These are phyloP conservation scores for Leucoptera coffeella DNA, from an alignment of 2,888 invertebrate genomes.

Conservation along the genomic window DNA sequence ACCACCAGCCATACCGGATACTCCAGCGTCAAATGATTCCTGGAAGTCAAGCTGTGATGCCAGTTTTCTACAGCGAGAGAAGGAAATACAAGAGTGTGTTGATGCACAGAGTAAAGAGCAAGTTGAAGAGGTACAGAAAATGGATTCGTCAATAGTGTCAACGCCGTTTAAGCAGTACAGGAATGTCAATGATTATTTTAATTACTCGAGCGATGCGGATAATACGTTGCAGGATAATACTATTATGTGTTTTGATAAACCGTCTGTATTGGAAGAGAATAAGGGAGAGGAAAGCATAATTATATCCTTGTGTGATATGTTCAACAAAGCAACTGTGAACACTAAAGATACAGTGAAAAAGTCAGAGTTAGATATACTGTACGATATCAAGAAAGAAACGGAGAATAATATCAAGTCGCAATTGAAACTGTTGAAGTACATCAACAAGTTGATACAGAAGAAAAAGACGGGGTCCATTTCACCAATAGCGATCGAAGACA, in stretches of 20 bases:
- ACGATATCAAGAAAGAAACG: conserved; percentile 19
- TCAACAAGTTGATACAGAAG: conserved; percentile 19
- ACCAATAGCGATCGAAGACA: conserved; percentile 10
- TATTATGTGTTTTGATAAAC: conserved; percentile 25
- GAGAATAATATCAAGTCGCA: conserved; percentile 19
- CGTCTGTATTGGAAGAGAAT: conserved; percentile 10
- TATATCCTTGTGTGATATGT: conserved; percentile 26
- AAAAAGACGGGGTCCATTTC: conserved; percentile 10
- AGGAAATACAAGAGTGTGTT: conserved; percentile 19
- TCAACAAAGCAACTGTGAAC: conserved; percentile 24
- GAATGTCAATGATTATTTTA: conserved; percentile 23
- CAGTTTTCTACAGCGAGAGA: conserved; percentile 32
- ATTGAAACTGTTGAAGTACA: conserved; percentile 16
- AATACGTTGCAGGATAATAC: conserved; percentile 22
- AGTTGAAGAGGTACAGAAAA: conserved; percentile 20
- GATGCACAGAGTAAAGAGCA: conserved; percentile 16
- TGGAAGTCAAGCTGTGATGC: conserved; percentile 29
- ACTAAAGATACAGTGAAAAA: conserved; percentile 10
- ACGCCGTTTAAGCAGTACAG: conserved; percentile 34
- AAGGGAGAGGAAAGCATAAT: conserved; percentile 30
- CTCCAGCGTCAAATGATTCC: conserved; percentile 23
- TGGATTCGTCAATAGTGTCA: conserved; percentile 25
- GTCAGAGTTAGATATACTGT: conserved; percentile 17
- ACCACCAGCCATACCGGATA: conserved; percentile 12
- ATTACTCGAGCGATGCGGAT: conserved; percentile 19